Evolutionary conservation across 1,140 invertebrate genomes (phyloP), one percentile per base, ranked within the genome.

Genomic region (Macrocentrus cingulum): DNA sequence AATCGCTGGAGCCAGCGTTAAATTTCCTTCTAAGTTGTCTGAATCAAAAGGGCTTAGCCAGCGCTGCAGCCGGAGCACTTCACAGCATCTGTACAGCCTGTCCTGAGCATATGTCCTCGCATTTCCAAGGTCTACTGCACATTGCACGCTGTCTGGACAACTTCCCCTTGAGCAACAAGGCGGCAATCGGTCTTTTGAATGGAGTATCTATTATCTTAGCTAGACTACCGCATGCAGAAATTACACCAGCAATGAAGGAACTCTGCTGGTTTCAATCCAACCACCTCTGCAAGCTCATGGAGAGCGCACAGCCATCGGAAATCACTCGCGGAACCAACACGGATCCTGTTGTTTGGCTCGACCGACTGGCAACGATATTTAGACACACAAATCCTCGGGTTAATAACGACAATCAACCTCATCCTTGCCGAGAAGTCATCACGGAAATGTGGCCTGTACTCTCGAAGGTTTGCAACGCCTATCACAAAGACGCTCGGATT

Each of bases 261-360:
- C 81, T 95, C 19, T 92, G 91, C 67, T 83, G 84, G 53, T 84
- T 90, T 63, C 91, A 94, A 75, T 77, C 90, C n/a, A 83, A 80
- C 48, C 87, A 88, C 3, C 71, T 94, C 18, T 79, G 81, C 60
- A 67, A 84, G 60, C 70, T 90, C 56, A 73, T 87, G 42, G 77
- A 85, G 62, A 74, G 72, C 65, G 63, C 66, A 2, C 60, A 71
- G 19, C 70, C 73, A 1, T 59, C 77, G 4, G n/a, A n/a, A n/a
- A n/a, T n/a, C n/a, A 69, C 72, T 25, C 67, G 70, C 67, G 80
- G 79, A 48, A 79, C 76, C 9, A 82, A 86, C 64, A 82, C 77
- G 32, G 94, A 98, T 83, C 95, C 95, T n/a, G 87, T 88, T 16
- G 80, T 93, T 56, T 98, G 94, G 93, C 80, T 99, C 36, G 95